These are phyloP conservation scores for Mellivora capensis DNA, from an alignment of 2,113 vertebrate genomes.

Conservation along the genomic window DNA sequence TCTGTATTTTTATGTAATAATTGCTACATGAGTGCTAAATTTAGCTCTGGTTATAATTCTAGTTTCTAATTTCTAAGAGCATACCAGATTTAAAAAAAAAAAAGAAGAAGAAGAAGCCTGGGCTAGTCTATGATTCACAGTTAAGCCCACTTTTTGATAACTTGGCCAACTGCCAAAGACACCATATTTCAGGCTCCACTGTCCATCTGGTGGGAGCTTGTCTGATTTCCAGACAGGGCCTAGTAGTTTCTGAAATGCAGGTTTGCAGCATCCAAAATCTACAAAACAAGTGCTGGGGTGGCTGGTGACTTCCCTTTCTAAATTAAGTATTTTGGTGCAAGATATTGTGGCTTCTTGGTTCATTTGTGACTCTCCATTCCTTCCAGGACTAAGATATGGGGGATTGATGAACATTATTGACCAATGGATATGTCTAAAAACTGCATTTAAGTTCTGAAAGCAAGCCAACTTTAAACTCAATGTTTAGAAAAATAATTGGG, in stretches of 20 bases:
- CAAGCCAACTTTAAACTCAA: not conserved
- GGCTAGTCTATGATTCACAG: not conserved
- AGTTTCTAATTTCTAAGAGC: conserved; percentile 37
- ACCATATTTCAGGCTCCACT: not conserved
- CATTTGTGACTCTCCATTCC: not conserved
- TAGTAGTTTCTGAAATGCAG: not conserved
- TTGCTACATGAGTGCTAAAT: not conserved
- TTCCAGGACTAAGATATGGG: not conserved
- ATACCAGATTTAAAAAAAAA: not conserved
- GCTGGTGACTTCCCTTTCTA: not conserved
- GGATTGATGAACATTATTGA: not conserved
- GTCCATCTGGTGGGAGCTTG: not conserved
- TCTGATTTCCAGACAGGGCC: not conserved
- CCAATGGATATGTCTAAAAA: not conserved
- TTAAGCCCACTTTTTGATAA: not conserved
- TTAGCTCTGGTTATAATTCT: conserved; percentile 21
- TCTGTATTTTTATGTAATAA: not conserved
- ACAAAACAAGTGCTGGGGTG: not conserved
- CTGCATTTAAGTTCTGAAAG: not conserved
- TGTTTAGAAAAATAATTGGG: not conserved
- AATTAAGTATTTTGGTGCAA: not conserved
- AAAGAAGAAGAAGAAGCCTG: not conserved
- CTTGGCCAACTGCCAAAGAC: not conserved
- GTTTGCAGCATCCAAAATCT: not conserved
- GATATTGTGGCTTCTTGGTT: not conserved